These are phyloP conservation scores for Tinamus major DNA, from an alignment of 2,797 vertebrate species.

Conservation along the genomic window DNA sequence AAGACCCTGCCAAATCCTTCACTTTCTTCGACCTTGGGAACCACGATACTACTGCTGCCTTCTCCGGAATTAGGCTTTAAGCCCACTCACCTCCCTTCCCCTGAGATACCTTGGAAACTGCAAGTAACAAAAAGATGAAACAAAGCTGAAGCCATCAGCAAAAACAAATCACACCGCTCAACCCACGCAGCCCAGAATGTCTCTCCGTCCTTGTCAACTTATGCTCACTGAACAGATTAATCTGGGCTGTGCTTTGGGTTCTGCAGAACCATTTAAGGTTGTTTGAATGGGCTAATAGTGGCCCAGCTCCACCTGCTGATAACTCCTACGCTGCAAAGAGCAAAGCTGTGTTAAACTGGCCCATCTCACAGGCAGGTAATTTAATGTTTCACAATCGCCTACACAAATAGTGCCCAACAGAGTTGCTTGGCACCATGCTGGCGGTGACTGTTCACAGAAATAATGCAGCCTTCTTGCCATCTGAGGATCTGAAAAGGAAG, in stretches of 20 bases:
- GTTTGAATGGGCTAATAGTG: neutral
- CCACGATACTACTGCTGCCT: neutral
- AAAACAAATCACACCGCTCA: neutral
- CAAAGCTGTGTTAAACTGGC: neutral
- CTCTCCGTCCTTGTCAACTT: neutral
- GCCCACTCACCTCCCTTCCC: fast-evolving
- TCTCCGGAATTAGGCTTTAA: neutral
- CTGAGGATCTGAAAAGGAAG: neutral
- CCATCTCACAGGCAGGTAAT: neutral
- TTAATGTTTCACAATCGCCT: too few species aligned
- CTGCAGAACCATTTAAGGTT: neutral
- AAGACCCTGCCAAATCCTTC: neutral
- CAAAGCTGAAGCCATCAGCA: neutral
- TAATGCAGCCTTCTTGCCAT: neutral
- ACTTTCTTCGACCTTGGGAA: neutral
- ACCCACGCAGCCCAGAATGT: neutral
- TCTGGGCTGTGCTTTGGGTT: fast-evolving
- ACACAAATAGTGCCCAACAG: neutral
- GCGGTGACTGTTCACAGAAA: neutral
- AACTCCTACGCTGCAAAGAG: neutral
- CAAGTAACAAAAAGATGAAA: fast-evolving
- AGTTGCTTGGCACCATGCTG: neutral
- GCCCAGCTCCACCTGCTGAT: neutral
- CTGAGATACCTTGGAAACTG: neutral
- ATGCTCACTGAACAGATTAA: neutral